Evolutionary conservation across 1,140 invertebrate genomes (phyloP), one percentile per base, ranked within the genome.

Genomic region (Marisa cornuarietis): DNA sequence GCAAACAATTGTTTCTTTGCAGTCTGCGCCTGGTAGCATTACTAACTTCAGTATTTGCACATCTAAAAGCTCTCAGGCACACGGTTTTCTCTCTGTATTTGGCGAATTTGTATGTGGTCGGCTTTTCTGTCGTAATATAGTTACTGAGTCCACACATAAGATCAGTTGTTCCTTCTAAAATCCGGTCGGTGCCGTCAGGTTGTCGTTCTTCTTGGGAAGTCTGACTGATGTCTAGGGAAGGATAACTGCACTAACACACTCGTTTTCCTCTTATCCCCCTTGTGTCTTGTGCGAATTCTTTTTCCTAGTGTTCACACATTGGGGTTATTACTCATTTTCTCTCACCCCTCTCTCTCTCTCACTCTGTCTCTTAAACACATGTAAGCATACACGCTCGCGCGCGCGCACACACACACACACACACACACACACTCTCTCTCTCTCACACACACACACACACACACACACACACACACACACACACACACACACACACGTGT

Each of bases 381-480:
- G 26, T 61, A 22, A 20, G 31, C n/a, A n/a, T 13, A 62, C 13
- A 42, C 10, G 73, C 68, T 71, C 16, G 68, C 20, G 68, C 26
- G 4, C 14, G 68, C 26, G 16, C 26, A 16, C 16, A 26, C 20
- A 6, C 26, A 9, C 24, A 10, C 71, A 72, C 24, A 22, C 22
- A 5, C 7, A 58, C 51, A 74, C 16, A 24, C 52, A 18, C 52
- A 58, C 22, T n/a, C 72, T 58, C 24, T 52, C 71, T n/a, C 49
- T 49, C 49, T 9, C 71, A 52, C 71, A 1, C 71, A 20, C 71
- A 49, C 71, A 52, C 71, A 52, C 49, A 72, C 71, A 49, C 71
- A 72, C 49, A 72, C 71, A 51, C 49, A 72, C 49, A 52, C 49
- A 51, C 71, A 72, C 71, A 72, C 49, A 52, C 71, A 73, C 71